Conservation (phyloP, 2,888 invertebrate species). For the Drosophila koepferae region DNA sequence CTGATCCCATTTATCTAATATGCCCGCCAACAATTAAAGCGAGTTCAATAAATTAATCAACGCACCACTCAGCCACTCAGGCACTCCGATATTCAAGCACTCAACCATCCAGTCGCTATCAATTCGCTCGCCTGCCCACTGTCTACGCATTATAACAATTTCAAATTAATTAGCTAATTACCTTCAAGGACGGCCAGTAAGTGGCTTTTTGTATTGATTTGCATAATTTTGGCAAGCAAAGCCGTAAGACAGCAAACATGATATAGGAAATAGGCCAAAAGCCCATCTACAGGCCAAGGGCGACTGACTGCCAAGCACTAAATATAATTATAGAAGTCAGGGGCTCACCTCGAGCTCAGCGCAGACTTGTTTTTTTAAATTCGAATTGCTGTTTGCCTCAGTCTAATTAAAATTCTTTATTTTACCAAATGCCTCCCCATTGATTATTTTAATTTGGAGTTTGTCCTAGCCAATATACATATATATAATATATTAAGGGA, state of each 20-base stretch:
- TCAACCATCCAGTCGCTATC: background rate
- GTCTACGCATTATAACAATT: constrained; percentile 34
- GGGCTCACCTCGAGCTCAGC: background rate
- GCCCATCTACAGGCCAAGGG: background rate
- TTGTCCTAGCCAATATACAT: background rate
- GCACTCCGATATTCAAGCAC: background rate
- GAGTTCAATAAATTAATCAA: constrained; percentile 75
- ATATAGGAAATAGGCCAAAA: constrained; percentile 7
- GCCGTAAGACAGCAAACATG: background rate
- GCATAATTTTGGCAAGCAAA: constrained; percentile 32
- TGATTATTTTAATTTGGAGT: background rate
- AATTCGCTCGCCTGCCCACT: constrained; percentile 1
- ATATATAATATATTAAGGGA: no score
- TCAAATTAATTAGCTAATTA: constrained; percentile 79
- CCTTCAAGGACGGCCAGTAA: constrained; percentile 35
- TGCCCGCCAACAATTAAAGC: constrained; percentile 73
- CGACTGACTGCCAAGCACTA: background rate
- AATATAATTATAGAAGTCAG: constrained; percentile 8
- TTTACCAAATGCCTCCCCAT: constrained; percentile 7
- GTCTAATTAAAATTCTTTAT: constrained; percentile 21
- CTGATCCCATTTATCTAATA: constrained; percentile 73
- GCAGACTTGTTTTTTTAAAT: background rate
- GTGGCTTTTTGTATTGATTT: constrained; percentile 64
- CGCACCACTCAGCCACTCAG: constrained; percentile 15
- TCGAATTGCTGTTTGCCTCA: background rate